Evolutionary conservation across 2,113 vertebrate genomes (phyloP), one percentile per base, ranked within the genome.

Genomic region (Xiphorhynchus elegans): DNA sequence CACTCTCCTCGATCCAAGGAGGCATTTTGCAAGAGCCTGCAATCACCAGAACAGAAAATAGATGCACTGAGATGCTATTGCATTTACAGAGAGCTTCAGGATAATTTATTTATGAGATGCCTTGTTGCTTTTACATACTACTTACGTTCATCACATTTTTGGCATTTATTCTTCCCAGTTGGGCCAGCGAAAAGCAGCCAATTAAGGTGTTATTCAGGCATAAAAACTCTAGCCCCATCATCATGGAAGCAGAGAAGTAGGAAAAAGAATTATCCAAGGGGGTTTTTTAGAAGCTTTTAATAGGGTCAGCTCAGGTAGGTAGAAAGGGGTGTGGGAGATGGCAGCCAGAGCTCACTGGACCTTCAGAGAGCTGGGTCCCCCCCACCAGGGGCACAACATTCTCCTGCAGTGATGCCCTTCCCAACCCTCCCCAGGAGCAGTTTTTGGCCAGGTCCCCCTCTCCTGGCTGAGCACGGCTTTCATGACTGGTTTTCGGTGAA

Each of bases 91-190:
- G 80, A 89, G 29, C 56, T 84, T 70, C 64, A 44, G 86, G 49
- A 87, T 95, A 86, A 95, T 81, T 95, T 87, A 95, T 92, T 96
- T 92, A 95, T 73, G 83, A 93, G 89, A 89, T 75, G 69, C 26
- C 49, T 78, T 93, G 68, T 75, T 93, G 80, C 73, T 95, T 70
- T 95, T 93, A 75, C 40, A 9, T 49, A n/a, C 52, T 75, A 15
- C 80, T 93, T 58, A 81, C 66, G 68, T 93, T 92, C 84, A 81
- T 89, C 64, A 93, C n/a, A 37, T n/a, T 44, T 91, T 68, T 93
- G 86, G 81, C 83, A 40, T 77, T 95, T 95, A 78, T 84, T 89
- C 90, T 77, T 89, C 83, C 86, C 47, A 64, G 60, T 75, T 75
- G 60, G 60, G 64, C 83, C 56, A 75, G 60, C 70, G 62, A 72